Evolutionary conservation across 1,140 invertebrate species (phyloP).

Genomic region (Ditylenchus dipsaci): DNA sequence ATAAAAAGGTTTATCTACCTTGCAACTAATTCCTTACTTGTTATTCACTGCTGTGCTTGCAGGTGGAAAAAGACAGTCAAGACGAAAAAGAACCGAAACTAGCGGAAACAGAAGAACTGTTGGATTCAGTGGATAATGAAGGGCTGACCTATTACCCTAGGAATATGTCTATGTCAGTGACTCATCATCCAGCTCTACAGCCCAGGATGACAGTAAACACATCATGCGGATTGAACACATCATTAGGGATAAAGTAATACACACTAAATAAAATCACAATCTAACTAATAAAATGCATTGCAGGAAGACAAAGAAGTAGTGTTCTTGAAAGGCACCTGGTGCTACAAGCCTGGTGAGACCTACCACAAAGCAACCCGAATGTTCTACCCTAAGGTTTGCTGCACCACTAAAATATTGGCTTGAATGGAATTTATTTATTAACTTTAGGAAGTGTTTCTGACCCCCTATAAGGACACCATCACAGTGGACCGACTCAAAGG

Average conservation of each 20-base stretch:
- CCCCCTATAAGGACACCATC: constrained; percentile 76
- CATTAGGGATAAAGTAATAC: constrained; percentile 62
- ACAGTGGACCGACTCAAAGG: constrained; percentile 82
- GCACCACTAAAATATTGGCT: no score
- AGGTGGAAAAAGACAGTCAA: neutral
- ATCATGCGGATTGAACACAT: constrained; percentile 79
- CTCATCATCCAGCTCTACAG: constrained; percentile 60
- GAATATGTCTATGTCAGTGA: constrained; percentile 82
- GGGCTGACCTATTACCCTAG: constrained; percentile 73
- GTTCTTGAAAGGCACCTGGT: constrained; percentile 82
- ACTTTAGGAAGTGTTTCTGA: constrained; percentile 84
- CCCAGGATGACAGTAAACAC: constrained; percentile 62
- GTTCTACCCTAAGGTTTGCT: constrained; percentile 70
- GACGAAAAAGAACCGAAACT: neutral
- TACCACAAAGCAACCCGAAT: constrained; percentile 88
- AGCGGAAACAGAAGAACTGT: constrained; percentile 1
- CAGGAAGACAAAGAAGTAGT: neutral
- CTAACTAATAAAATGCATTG: constrained; percentile 39
- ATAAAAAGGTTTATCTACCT: no score
- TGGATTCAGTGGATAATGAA: constrained; percentile 63
- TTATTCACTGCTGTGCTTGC: no score
- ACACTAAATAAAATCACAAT: no score
- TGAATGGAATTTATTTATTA: neutral
- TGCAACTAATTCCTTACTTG: no score
- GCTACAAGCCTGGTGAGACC: constrained; percentile 82